Evolutionary conservation across 2,113 vertebrate species (phyloP).

Genomic region (Proteles cristata): DNA sequence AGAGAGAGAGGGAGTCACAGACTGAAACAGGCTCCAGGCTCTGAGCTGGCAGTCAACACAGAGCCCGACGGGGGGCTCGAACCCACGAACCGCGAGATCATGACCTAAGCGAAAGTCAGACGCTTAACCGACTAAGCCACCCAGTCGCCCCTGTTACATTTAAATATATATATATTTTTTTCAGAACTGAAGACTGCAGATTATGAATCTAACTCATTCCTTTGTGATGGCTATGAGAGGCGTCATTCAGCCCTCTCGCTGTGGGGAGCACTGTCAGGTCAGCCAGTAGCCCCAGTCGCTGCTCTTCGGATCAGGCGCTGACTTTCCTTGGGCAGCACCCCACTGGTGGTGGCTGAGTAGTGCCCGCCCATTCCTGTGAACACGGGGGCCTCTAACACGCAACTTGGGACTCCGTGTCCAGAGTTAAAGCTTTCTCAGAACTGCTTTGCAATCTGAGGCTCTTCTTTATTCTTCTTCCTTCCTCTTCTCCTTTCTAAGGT

Average conservation of each 20-base stretch:
- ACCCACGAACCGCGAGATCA: too few species aligned
- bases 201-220: neutral
- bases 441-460: neutral
- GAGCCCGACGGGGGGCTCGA: too few species aligned
- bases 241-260: neutral
- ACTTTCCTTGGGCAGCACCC: neutral
- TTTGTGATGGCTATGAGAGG: too few species aligned
- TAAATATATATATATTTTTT: neutral
- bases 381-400: neutral
- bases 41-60: too few species aligned
- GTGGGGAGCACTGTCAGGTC: accelerated
- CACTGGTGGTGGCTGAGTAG: neutral
- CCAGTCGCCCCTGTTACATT: too few species aligned
- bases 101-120: too few species aligned
- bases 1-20: too few species aligned
- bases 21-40: too few species aligned
- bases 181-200: neutral
- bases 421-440: neutral
- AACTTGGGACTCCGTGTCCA: too few species aligned
- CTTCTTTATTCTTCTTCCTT: neutral
- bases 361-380: neutral
- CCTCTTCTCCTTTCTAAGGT: neutral
- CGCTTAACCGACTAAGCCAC: too few species aligned
- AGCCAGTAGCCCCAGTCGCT: accelerated
- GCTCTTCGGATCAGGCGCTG: neutral